Conservation (phyloP, 2,797 vertebrate genomes). For the Okamejei kenojei region DNA sequence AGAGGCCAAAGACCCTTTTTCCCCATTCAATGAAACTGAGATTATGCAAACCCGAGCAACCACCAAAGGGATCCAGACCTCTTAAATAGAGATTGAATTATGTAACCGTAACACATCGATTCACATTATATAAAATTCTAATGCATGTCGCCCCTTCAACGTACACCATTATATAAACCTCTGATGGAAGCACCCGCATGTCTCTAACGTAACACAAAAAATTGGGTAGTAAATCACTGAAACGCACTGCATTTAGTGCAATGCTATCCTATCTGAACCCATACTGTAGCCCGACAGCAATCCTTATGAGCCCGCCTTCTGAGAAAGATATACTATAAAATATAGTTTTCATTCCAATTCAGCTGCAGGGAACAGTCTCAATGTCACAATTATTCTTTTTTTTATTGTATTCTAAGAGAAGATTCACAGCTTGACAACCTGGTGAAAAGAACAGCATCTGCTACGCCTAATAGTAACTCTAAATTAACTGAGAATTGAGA, state of each 20-base stretch:
- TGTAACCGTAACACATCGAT: background rate
- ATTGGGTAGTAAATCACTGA: background rate
- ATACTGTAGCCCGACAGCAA: background rate
- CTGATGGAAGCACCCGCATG: background rate
- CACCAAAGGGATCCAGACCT: background rate
- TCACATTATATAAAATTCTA: background rate
- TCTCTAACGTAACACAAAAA: background rate
- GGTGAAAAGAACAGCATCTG: background rate
- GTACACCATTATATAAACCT: background rate
- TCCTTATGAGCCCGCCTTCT: background rate
- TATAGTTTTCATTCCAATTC: background rate
- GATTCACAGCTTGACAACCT: background rate
- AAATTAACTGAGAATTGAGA: slow-evolving; percentile 3
- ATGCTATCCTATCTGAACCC: no score
- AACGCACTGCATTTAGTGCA: background rate
- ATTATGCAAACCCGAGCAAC: background rate
- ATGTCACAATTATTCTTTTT: background rate
- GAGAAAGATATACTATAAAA: no score
- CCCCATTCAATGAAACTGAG: no score
- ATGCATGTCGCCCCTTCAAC: background rate
- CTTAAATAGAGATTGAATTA: background rate
- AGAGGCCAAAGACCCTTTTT: background rate
- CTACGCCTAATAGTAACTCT: background rate
- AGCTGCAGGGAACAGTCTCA: background rate
- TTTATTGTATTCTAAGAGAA: background rate